Conservation (phyloP, 2,113 vertebrate species). For the Catharus minimus region DNA sequence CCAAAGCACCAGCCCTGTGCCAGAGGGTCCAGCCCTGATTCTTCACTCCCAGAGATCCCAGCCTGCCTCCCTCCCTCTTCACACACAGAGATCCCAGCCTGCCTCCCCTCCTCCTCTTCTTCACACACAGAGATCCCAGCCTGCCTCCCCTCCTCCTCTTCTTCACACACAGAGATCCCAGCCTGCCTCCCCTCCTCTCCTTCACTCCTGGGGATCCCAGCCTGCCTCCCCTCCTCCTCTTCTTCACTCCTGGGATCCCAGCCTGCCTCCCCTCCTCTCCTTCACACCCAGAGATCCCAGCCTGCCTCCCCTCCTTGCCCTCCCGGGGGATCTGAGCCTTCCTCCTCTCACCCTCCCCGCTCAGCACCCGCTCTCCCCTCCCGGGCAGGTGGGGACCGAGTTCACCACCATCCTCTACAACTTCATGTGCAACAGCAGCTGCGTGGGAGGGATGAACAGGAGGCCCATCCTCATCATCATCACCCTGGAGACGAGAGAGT, state of each 20-base stretch:
- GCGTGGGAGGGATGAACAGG: constrained; percentile 98
- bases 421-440: constrained; percentile 99
- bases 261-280: too few relatives aligned
- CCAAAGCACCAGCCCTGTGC: not conserved
- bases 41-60: not conserved
- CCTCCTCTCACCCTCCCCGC: not conserved
- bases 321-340: accelerated
- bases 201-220: not conserved
- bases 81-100: too few relatives aligned
- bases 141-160: too few relatives aligned
- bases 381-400: constrained; percentile 92
- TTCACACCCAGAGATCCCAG: not conserved
- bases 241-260: not conserved
- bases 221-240: not conserved
- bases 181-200: not conserved
- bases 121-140: too few relatives aligned
- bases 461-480: constrained; percentile 97
- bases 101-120: too few relatives aligned
- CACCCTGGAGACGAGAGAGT: constrained; percentile 95
- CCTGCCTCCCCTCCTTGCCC: not conserved
- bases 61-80: too few relatives aligned
- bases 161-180: not conserved
- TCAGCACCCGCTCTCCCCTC: constrained; percentile 1
- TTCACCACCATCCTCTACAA: constrained; percentile 98
- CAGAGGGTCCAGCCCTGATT: not conserved